A percentile compares a stretch with the other conserved stretches of the same genome.
Evolutionary conservation across 1,140 invertebrate species (phyloP).

Genomic region (Drosophila melanica): DNA sequence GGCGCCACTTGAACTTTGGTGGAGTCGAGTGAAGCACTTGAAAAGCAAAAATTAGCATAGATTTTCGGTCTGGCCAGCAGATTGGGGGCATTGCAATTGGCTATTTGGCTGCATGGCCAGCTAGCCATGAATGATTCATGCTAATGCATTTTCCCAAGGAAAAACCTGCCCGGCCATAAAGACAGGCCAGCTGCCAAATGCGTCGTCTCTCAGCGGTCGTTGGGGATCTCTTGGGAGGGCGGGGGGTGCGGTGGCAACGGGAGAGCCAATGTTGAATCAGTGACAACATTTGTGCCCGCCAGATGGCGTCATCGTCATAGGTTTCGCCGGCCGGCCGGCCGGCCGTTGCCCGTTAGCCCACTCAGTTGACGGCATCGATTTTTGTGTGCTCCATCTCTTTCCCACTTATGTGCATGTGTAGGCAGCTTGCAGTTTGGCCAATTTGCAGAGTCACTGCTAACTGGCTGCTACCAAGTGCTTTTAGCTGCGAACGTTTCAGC

Average conservation of each 20-base stretch:
- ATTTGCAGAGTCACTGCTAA: slow-evolving; percentile 32
- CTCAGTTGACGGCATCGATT: slow-evolving; percentile 59
- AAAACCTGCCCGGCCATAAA: slow-evolving; percentile 63
- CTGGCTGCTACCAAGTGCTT: slow-evolving; percentile 22
- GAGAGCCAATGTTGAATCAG: slow-evolving; percentile 46
- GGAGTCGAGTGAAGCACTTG: slow-evolving; percentile 51
- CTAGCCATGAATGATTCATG: slow-evolving; percentile 63
- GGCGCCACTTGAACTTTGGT: slow-evolving; percentile 47
- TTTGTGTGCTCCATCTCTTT: slow-evolving; percentile 26
- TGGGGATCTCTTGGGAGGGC: background rate
- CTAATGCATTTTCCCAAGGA: slow-evolving; percentile 76
- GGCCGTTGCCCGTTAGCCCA: slow-evolving; percentile 13
- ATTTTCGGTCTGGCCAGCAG: slow-evolving; percentile 48
- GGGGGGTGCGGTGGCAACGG: too few species aligned
- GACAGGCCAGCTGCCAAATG: slow-evolving; percentile 59
- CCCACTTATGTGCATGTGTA: slow-evolving; percentile 9
- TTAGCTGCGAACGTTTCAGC: background rate
- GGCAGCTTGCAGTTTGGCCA: slow-evolving; percentile 44
- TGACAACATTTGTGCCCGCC: slow-evolving; percentile 59
- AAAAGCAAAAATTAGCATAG: slow-evolving; percentile 55
- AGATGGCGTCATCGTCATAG: slow-evolving; percentile 68
- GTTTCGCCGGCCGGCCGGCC: slow-evolving; percentile 40
- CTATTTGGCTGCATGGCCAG: slow-evolving; percentile 23
- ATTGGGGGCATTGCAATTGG: slow-evolving; percentile 63
- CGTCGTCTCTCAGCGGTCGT: slow-evolving; percentile 32